A percentile compares a stretch with the other conserved stretches of the same genome.
These are phyloP conservation scores for Phenacoccus solenopsis DNA, from an alignment of 1,140 invertebrate genomes.

Conservation along the genomic window DNA sequence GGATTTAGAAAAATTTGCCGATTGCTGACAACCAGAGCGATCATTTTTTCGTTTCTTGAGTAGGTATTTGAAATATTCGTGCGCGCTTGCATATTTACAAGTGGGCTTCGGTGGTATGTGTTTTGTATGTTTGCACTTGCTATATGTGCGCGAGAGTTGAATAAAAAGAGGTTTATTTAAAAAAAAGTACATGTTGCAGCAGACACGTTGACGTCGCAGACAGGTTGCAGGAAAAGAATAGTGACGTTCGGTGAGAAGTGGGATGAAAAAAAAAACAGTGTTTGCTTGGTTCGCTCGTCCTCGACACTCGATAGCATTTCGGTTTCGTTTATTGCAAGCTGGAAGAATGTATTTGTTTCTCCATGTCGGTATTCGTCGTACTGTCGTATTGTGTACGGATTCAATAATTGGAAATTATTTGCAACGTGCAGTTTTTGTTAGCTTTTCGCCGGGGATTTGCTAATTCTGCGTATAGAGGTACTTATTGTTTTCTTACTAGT, in stretches of 20 bases:
- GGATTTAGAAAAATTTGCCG: too few relatives aligned
- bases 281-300: slow-evolving; percentile 7
- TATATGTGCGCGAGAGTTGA: slow-evolving; percentile 12
- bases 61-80: background rate
- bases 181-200: slow-evolving; percentile 11
- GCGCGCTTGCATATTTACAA: background rate
- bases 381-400: background rate
- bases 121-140: slow-evolving; percentile 7
- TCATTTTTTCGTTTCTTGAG: background rate
- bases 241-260: slow-evolving; percentile 6
- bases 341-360: slow-evolving; percentile 2
- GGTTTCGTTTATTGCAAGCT: slow-evolving; percentile 15
- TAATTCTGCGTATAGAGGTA: background rate
- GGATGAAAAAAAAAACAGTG: slow-evolving; percentile 14
- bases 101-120: background rate
- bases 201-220: slow-evolving; percentile 16
- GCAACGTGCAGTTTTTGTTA: background rate
- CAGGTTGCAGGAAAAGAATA: slow-evolving; percentile 17
- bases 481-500: background rate
- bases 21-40: too few relatives aligned
- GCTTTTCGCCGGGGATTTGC: background rate
- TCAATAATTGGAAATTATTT: background rate
- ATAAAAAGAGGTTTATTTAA: background rate
- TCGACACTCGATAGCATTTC: background rate
- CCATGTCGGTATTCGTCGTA: background rate